Evolutionary conservation across 2,113 vertebrate genomes (phyloP).

Genomic region (Maylandia zebra): DNA sequence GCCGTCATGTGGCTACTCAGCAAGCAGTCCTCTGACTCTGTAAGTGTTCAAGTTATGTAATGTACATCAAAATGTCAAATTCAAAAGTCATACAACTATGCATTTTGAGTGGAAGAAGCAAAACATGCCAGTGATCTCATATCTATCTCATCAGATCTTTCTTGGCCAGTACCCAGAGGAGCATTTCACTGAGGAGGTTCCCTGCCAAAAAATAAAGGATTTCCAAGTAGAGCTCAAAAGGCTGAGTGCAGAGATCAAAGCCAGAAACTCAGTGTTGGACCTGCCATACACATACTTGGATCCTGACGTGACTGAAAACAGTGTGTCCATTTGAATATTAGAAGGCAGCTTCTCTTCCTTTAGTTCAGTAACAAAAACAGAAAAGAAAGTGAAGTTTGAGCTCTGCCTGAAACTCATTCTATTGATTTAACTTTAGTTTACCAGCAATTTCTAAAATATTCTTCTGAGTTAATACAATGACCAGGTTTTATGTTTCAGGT

Average conservation of each 20-base stretch:
- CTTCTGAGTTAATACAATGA: not conserved
- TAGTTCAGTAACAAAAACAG: not conserved
- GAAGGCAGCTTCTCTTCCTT: not conserved
- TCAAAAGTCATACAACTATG: not conserved
- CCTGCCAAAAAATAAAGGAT: not conserved
- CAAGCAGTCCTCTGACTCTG: conserved; percentile 42
- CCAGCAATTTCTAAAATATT: not conserved
- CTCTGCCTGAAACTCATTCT: not conserved
- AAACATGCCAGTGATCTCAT: not conserved
- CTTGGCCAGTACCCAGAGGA: conserved; percentile 26
- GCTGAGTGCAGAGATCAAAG: conserved; percentile 5
- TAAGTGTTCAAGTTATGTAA: not conserved
- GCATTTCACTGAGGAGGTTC: conserved; percentile 20
- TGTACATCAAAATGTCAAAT: not conserved
- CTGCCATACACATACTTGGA: conserved; percentile 45
- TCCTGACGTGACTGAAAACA: conserved; percentile 34
- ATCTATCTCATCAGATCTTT: conserved; percentile 1
- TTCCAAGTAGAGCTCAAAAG: conserved; percentile 26
- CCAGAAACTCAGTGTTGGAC: conserved; percentile 15
- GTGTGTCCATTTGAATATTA: conserved; percentile 30
- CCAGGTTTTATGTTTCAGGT: not conserved
- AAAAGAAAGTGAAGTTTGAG: not conserved
- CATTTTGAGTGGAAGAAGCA: not conserved
- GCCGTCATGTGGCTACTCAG: conserved; percentile 40
- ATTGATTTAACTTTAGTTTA: not conserved